Evolutionary conservation across 2,888 invertebrate genomes (phyloP).

Genomic region (Nematopogon swammerdamellus): DNA sequence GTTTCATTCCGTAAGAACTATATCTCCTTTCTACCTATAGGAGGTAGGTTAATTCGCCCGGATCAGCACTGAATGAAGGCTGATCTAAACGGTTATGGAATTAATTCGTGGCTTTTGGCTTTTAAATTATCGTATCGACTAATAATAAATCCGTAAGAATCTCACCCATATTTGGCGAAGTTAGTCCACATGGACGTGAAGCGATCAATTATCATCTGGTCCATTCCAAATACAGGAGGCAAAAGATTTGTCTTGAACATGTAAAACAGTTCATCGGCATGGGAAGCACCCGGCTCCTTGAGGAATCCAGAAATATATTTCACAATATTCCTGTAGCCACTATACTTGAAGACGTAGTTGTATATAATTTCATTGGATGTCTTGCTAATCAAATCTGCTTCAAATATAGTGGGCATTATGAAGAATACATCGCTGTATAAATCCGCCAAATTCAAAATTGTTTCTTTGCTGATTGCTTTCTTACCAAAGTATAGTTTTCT

Average conservation of each 20-base stretch:
- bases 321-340: constrained; percentile 35
- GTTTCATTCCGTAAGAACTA: too few relatives aligned
- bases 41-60: too few relatives aligned
- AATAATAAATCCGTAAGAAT: too few relatives aligned
- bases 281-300: constrained; percentile 31
- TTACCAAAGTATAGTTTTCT: constrained; percentile 36
- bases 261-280: constrained; percentile 44
- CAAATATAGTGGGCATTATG: constrained; percentile 34
- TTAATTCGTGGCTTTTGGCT: too few relatives aligned
- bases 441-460: constrained; percentile 31
- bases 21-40: too few relatives aligned
- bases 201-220: constrained; percentile 28
- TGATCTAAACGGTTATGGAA: too few relatives aligned
- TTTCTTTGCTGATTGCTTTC: constrained; percentile 31
- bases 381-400: constrained; percentile 30
- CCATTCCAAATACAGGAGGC: constrained; percentile 29
- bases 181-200: constrained; percentile 48
- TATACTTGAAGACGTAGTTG: constrained; percentile 38
- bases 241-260: constrained; percentile 38
- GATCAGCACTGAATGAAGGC: too few relatives aligned
- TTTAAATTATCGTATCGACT: too few relatives aligned
- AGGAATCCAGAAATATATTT: constrained; percentile 33
- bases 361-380: constrained; percentile 36
- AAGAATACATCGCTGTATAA: constrained; percentile 41
- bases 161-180: constrained; percentile 43